Base-by-base conservation (phyloP, 2,113 vertebrate species). In the Forbesichthys papilliferus region DNA sequence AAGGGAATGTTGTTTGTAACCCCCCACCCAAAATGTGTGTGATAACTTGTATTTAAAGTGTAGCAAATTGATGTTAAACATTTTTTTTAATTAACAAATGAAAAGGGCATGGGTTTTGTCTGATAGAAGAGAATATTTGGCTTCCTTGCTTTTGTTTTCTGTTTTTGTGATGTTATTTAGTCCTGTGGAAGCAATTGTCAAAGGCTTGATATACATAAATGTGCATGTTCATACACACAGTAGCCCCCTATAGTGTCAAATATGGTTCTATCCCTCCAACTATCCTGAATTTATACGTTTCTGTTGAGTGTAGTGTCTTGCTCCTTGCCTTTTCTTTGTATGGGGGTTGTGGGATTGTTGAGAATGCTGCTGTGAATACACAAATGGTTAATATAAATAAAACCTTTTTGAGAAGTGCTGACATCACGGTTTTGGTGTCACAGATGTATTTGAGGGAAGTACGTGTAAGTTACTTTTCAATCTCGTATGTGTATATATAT, bases 311-410 rank as follows among this genome's bases (percentile, higher is more conserved):
- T 75, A 53, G 66, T 81, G 82, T 87, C 52, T 70, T 61, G 79
- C 61, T 27, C 68, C 51, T 49, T 10, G 20, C 73, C 74, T 77
- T 81, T 81, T 77, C 87, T 73, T 76, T 79, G 61, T 64, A 85
- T 73, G 84, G 79, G 81, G 61, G 83, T 83, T 70, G 78, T 80
- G 84, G 79, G 76, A 62, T 80, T 65, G 77, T 81, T 87, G 75
- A 77, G 82, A 89, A 86, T 90, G 87, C 85, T 93, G 89, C 90
- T 92, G 90, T 92, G 88, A 90, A 92, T 88, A 90, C 79, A 81
- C 83, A 91, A 90, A 90, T 89, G 87, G 90, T 89, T 92, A 91
- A 92, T 92, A 91, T 92, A 93, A 92, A 90, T 91, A 89, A 92
- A 84, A 80, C 66, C 73, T 81, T 84, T 89, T 90, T 83, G 78